phyloP scores from a whole-genome alignment of 2,888 invertebrate species.

The Branchipolynoe longqiensis region DNA sequence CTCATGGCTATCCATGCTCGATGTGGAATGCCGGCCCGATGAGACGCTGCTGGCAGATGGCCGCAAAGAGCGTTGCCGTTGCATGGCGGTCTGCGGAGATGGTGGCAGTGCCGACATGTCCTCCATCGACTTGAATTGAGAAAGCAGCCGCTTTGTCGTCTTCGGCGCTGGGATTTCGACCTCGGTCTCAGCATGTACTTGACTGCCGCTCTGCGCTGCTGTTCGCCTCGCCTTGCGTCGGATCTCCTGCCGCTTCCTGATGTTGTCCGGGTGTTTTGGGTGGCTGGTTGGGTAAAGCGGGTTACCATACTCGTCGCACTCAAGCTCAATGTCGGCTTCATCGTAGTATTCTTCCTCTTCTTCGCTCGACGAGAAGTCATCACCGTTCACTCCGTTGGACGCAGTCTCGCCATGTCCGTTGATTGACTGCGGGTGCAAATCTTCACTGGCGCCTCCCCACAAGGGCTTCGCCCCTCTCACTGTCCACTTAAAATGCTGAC shows the following conservation, averaged over 20 bases:
- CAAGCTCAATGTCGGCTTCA: background rate
- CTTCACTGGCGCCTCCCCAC: constrained; percentile 7
- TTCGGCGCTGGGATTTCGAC: constrained; percentile 24
- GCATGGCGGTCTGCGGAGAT: constrained; percentile 57
- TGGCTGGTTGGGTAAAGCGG: constrained; percentile 14
- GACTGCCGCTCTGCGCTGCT: no score
- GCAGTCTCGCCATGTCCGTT: constrained; percentile 3
- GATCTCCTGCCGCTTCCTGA: background rate
- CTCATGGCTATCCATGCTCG: constrained; percentile 23
- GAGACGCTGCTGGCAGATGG: background rate
- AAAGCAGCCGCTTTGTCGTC: constrained; percentile 11
- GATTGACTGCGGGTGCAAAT: constrained; percentile 42
- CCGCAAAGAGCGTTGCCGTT: constrained; percentile 1
- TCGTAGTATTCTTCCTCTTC: constrained; percentile 9
- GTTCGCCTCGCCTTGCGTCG: background rate
- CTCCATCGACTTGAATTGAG: constrained; percentile 44
- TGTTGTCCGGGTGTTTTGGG: constrained; percentile 29
- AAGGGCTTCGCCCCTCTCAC: constrained; percentile 49
- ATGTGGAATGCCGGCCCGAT: background rate
- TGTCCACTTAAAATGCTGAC: constrained; percentile 56
- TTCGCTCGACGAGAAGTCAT: constrained; percentile 6
- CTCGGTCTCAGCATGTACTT: background rate
- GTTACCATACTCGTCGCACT: constrained; percentile 37
- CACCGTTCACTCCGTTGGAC: background rate
- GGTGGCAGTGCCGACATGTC: constrained; percentile 62